Percentiles rank a stretch among this genome's conserved stretches.
Conservation (phyloP, 2,888 invertebrate genomes). For the Plagodis dolabraria region DNA sequence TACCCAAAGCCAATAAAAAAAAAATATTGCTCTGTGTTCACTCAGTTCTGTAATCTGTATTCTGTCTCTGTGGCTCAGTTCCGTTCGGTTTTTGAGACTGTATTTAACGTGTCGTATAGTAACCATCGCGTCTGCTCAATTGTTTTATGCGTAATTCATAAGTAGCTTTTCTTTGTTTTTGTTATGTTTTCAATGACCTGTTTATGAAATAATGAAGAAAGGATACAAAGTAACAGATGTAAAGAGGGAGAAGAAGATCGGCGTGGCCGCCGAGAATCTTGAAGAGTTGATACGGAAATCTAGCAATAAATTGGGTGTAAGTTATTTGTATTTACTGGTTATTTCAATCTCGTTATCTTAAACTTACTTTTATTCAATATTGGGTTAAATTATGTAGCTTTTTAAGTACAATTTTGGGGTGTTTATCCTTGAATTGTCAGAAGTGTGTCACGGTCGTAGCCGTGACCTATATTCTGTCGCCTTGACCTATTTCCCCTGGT, state of each 20-base stretch:
- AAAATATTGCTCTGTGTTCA: too few species aligned
- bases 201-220: slow-evolving; percentile 74
- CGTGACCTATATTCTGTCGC: slow-evolving; percentile 65
- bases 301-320: slow-evolving; percentile 87
- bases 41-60: too few species aligned
- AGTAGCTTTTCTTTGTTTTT: slow-evolving; percentile 39
- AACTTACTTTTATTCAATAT: slow-evolving; percentile 21
- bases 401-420: slow-evolving; percentile 16
- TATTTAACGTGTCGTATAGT: too few species aligned
- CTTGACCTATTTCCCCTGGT: slow-evolving; percentile 65
- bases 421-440: slow-evolving; percentile 46
- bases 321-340: slow-evolving; percentile 37
- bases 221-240: slow-evolving; percentile 91
- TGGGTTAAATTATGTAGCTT: slow-evolving; percentile 7
- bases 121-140: neutral
- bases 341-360: slow-evolving; percentile 4
- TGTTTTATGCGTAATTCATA: slow-evolving; percentile 1
- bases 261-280: slow-evolving; percentile 88
- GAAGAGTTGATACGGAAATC: slow-evolving; percentile 88
- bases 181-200: slow-evolving; percentile 28
- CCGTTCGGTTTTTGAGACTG: too few species aligned
- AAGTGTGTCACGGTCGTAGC: slow-evolving; percentile 62
- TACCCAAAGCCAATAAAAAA: too few species aligned
- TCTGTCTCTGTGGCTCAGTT: too few species aligned
- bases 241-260: slow-evolving; percentile 87